Conservation (phyloP, 1,140 invertebrate genomes). For the Acromyrmex charruanus region DNA sequence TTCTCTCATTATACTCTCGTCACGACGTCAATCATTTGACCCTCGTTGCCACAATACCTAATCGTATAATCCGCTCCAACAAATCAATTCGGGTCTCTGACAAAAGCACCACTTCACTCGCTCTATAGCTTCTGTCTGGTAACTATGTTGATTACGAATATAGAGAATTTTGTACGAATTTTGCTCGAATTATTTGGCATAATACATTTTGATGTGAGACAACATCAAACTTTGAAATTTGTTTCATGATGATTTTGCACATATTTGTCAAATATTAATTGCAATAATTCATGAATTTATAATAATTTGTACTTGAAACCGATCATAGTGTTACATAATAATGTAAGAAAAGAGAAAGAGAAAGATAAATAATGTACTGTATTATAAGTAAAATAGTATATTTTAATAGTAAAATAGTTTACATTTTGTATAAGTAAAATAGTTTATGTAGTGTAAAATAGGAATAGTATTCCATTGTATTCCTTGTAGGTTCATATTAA, state of each 20-base stretch:
- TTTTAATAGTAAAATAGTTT: too few species aligned
- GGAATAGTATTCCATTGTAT: too few species aligned
- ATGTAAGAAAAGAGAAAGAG: background rate
- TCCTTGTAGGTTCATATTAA: background rate
- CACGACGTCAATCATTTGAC: constrained; percentile 81
- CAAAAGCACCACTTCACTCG: constrained; percentile 62
- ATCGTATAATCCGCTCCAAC: constrained; percentile 79
- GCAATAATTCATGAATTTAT: background rate
- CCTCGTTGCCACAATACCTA: constrained; percentile 71
- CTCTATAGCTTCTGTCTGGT: constrained; percentile 32
- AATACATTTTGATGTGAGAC: constrained; percentile 36
- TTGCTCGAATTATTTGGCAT: constrained; percentile 28
- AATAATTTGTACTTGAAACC: background rate
- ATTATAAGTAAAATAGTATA: too few species aligned
- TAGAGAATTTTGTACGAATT: constrained; percentile 43
- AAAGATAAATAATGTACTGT: background rate
- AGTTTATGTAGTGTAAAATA: too few species aligned
- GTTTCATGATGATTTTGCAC: background rate
- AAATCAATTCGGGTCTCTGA: constrained; percentile 75
- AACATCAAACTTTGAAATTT: constrained; percentile 25
- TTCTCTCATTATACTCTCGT: constrained; percentile 78
- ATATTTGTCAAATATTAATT: constrained; percentile 43
- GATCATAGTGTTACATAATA: background rate
- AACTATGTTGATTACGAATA: constrained; percentile 51
- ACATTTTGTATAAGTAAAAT: too few species aligned